A percentile compares a stretch with the other conserved stretches of the same genome.
These are phyloP conservation scores for Blomia tropicalis DNA, from an alignment of 2,888 invertebrate genomes.

Conservation along the genomic window DNA sequence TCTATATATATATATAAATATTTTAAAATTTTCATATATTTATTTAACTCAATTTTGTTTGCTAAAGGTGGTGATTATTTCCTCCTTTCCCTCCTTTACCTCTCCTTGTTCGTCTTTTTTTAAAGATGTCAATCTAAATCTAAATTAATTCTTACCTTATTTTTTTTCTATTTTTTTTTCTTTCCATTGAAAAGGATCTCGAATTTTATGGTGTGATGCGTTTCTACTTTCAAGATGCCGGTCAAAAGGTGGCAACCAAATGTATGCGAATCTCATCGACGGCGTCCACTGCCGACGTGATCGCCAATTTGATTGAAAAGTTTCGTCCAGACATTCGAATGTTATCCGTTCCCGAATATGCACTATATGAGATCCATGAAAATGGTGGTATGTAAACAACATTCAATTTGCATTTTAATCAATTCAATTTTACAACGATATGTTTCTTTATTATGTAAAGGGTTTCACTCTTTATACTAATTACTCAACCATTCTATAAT, in stretches of 20 bases:
- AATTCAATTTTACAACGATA: no score
- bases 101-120: background rate
- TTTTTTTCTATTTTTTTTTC: background rate
- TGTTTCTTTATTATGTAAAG: no score
- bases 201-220: slow-evolving; percentile 95
- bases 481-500: no score
- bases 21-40: no score
- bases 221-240: slow-evolving; percentile 97
- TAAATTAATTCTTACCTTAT: background rate
- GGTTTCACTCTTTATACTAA: no score
- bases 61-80: no score
- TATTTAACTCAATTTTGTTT: no score
- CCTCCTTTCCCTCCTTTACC: background rate
- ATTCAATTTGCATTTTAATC: background rate
- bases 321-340: slow-evolving; percentile 99
- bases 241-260: slow-evolving; percentile 95
- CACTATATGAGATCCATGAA: slow-evolving; percentile 54
- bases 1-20: no score
- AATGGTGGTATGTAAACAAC: slow-evolving; percentile 45
- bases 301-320: slow-evolving; percentile 92
- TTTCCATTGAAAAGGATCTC: slow-evolving; percentile 26
- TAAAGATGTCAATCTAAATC: background rate
- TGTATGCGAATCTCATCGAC: slow-evolving; percentile 94
- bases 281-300: slow-evolving; percentile 86
- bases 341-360: slow-evolving; percentile 51